Evolutionary conservation across 2,888 invertebrate species (phyloP), one percentile per base, ranked within the genome.

Genomic region (Eulithis prunata): DNA sequence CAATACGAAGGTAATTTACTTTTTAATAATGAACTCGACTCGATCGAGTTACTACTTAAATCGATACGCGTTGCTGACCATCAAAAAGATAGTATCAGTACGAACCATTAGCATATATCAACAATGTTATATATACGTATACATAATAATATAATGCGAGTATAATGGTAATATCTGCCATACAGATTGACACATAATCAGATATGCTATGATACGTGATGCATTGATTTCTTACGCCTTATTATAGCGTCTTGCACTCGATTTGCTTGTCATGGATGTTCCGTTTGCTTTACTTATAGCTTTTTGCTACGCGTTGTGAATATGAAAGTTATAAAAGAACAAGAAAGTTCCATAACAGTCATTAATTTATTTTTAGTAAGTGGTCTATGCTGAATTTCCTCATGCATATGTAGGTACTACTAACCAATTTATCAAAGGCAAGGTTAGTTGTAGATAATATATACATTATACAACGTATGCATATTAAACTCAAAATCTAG

Each of bases 141-240:
- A 75, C 21, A 2, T 21, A 21, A 2, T 59, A 58, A 58, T 69
- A 80, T 79, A 81, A 80, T 78, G 68, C 64, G 66, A 47, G 64
- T 61, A 69, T 78, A 75, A 77, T 77, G 69, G 66, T 71, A 65
- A 52, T 68, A 74, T 77, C 73, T 71, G 57, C 66, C 63, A 65
- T 64, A 75, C 68, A 63, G 76, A 81, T 78, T 80, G 82, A 79
- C 80, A 75, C 73, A 69, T 70, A 74, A 81, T 81, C 81, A 73
- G 81, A 79, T 81, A 80, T 38, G 65, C 57, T 41, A 64, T 62
- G 66, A 74, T 76, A 79, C 75, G 77, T 79, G 79, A 77, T 79
- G 71, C 76, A 78, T 82, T 79, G 81, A 81, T 81, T 78, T 74
- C 75, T 68, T 78, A 74, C 73, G 78, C 71, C 66, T 70, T 72